Evolutionary conservation across 2,797 vertebrate genomes (phyloP).

Genomic region (Phataginus tetradactyla): DNA sequence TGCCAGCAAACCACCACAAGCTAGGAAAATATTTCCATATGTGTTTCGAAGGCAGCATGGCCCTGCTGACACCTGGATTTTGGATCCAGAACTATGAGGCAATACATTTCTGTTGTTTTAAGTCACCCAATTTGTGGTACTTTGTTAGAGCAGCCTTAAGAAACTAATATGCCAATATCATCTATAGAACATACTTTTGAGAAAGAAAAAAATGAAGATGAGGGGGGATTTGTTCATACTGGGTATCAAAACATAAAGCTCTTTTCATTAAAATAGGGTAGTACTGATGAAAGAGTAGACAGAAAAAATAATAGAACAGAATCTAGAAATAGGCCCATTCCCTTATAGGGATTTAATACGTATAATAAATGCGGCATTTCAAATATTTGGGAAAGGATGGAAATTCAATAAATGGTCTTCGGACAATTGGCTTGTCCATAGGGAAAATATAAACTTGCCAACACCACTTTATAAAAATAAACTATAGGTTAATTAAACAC

Average conservation of each 20-base stretch:
- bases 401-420: background rate
- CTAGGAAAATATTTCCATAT: background rate
- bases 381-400: background rate
- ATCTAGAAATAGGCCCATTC: background rate
- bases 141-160: background rate
- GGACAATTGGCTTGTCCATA: background rate
- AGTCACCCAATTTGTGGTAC: background rate
- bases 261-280: background rate
- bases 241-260: background rate
- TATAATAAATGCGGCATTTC: background rate
- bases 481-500: background rate
- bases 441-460: background rate
- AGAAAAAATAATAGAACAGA: background rate
- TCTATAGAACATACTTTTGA: background rate
- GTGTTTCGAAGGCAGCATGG: background rate
- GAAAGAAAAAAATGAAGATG: background rate
- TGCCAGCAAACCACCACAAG: background rate
- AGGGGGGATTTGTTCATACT: background rate
- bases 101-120: background rate
- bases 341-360: background rate
- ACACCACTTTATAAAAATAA: background rate
- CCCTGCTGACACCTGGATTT: background rate
- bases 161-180: background rate
- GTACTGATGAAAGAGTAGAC: background rate
- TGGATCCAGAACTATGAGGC: background rate